These are phyloP conservation scores for Liasis olivaceus DNA, from an alignment of 2,797 vertebrate genomes.

Conservation along the genomic window DNA sequence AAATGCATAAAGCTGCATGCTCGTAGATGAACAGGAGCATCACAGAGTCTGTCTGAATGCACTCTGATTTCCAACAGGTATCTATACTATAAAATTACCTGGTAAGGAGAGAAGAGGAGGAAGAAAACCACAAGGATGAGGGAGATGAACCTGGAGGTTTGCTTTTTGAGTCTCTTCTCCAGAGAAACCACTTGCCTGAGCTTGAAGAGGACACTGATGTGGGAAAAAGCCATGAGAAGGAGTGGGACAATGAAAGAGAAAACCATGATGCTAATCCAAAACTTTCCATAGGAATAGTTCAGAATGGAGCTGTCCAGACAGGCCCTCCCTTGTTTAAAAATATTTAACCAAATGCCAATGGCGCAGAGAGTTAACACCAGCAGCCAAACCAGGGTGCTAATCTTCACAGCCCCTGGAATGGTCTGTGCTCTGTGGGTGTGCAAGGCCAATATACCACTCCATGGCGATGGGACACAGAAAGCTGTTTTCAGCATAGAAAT, in stretches of 20 bases:
- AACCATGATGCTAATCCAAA: background rate
- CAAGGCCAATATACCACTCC: background rate
- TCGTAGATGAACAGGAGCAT: background rate
- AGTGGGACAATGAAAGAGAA: conserved; percentile 15
- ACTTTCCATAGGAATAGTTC: background rate
- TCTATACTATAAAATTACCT: conserved; percentile 15
- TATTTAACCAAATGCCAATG: background rate
- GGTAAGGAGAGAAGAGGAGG: conserved; percentile 2
- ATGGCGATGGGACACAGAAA: conserved; percentile 20
- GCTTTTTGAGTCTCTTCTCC: background rate
- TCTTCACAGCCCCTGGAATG: background rate
- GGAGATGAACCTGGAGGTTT: conserved; percentile 7
- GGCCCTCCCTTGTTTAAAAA: rapidly evolving
- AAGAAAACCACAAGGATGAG: conserved; percentile 6
- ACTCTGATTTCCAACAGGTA: background rate
- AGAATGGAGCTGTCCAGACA: background rate
- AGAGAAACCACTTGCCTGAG: background rate
- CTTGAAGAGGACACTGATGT: conserved; percentile 1
- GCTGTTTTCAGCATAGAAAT: conserved; percentile 7
- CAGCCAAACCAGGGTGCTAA: background rate
- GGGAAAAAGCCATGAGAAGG: conserved; percentile 22
- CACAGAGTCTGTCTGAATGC: background rate
- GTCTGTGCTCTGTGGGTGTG: background rate
- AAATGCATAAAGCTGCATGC: background rate
- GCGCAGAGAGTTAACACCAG: background rate